Evolutionary conservation across 2,797 vertebrate genomes (phyloP), one percentile per base, ranked within the genome.

Genomic region (Vultur gryphus): DNA sequence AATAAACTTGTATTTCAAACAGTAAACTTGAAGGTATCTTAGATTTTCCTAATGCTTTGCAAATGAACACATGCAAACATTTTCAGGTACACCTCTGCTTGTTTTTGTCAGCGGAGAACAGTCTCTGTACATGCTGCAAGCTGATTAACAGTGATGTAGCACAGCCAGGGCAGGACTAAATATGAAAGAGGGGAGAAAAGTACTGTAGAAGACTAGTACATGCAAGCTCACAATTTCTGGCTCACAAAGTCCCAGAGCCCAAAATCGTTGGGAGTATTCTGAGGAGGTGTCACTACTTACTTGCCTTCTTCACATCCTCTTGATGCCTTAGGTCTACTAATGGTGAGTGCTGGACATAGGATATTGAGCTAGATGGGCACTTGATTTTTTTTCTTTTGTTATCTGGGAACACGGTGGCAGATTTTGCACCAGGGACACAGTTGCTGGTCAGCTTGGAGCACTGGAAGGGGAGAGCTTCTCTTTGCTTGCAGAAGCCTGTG

Each of bases 11-110:
- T 43, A 28, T 81, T 80, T 84, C 43, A 57, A 29, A 26, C 21
- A 58, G 13, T 61, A 46, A 69, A 33, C 18, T 54, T 43, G 24
- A 77, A 79, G 9, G 10, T 58, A 21, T 41, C 43, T 58, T 43
- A 44, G 31, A 6, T 89, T 76, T 89, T 73, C 39, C 21, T 66
- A 1, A 19, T 25, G 21, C 29, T 90, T 77, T 76, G 29, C 29
- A 39, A 61, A 15, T 23, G 35, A 48, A 19, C 6, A 28, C 1
- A 0, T 15, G 25, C 51, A n/a, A 1, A 43, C 6, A 0, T 39
- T 72, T 37, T 48, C 46, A 70, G 31, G 21, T 66, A 11, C 17
- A 5, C 2, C 11, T 49, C 35, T 12, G 2, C 19, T 5, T 49
- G 64, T 17, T 76, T 87, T 58, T 89, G 70, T 39, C 70, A 55